Base-by-base conservation (phyloP, 1,140 invertebrate species). In the Sitodiplosis mosellana region DNA sequence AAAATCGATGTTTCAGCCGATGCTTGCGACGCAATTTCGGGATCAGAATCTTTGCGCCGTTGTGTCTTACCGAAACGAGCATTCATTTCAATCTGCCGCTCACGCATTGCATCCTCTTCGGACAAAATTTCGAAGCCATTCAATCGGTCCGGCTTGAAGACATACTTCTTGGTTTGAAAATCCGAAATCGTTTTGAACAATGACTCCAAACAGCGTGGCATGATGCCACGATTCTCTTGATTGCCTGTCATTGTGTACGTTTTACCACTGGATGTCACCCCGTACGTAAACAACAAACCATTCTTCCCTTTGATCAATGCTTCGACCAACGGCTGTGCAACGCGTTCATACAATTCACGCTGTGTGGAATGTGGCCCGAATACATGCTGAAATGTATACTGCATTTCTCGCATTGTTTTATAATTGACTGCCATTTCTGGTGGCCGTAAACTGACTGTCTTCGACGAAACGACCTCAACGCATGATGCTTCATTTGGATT, bases 191-290 rank as follows among this genome's bases (percentile, higher is more conserved):
- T 87, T 63, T 94, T 94, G 58, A 98, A 97, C 42, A 97, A 72
- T 4, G 88, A 81, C 67, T 96, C 87, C 4, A 97, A 69, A 61
- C 80, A 85, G 37, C 92, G 72, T 0, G 89, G 88, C 65, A 95
- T 76, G 42, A 95, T 78, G 7, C 91, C 91, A 38, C 78, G 78
- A 58, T 92, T 80, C 10, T 79, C 67, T 0, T 77, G 63, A 47
- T 79, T 76, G 0, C 81, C 65, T 10, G 81, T 89, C 83, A 98
- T 93, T 1, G 92, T 97, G 58, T 81, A 91, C 0, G 94, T 97
- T 69, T 98, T 88, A 0, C 94, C 94, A 52, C 91, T 95, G 1
- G 89, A 89, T 4, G 93, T 97, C 2, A 97, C 87, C 19, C 94
- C 93, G 64, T 98, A 97, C 0, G 91, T 89, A 60, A 97, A 96